phyloP scores from a whole-genome alignment of 1,140 invertebrate species.

The Apolygus lucorum region DNA sequence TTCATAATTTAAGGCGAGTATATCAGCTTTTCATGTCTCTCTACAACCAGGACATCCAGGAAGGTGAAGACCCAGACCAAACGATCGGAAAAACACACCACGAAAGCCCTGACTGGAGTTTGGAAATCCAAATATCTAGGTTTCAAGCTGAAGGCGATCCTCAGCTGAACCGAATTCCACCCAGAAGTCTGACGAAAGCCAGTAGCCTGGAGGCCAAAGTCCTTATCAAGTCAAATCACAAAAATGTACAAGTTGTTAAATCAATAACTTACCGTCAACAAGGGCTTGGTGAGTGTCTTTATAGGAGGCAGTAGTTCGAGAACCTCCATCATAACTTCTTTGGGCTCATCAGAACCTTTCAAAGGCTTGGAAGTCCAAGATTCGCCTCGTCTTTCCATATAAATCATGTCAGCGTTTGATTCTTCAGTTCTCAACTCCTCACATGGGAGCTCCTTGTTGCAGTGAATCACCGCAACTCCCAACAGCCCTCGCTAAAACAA shows the following conservation, averaged over 20 bases:
- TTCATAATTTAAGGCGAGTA: no score
- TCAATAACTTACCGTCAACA: constrained; percentile 44
- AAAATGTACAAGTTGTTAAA: no score
- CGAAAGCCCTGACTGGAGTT: no score
- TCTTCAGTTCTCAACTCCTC: constrained; percentile 37
- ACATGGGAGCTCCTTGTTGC: constrained; percentile 41
- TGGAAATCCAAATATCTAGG: no score
- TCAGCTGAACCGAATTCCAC: constrained; percentile 24
- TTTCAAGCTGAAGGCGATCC: no score
- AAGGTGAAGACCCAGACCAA: no score
- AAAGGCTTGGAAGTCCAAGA: constrained; percentile 33
- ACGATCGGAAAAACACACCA: no score
- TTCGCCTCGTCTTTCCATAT: constrained; percentile 37
- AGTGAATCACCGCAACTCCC: constrained; percentile 46
- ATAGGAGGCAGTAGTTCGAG: constrained; percentile 48
- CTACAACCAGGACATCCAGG: no score
- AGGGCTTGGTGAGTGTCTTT: constrained; percentile 41
- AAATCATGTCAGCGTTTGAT: constrained; percentile 37
- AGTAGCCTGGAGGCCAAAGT: no score
- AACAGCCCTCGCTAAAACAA: constrained; percentile 46
- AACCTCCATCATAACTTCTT: constrained; percentile 47
- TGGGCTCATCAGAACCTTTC: constrained; percentile 40
- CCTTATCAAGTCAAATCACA: no score
- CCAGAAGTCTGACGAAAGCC: no score
- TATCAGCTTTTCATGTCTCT: no score